Conservation (phyloP, 2,113 vertebrate genomes). For the Ophiodon elongatus region DNA sequence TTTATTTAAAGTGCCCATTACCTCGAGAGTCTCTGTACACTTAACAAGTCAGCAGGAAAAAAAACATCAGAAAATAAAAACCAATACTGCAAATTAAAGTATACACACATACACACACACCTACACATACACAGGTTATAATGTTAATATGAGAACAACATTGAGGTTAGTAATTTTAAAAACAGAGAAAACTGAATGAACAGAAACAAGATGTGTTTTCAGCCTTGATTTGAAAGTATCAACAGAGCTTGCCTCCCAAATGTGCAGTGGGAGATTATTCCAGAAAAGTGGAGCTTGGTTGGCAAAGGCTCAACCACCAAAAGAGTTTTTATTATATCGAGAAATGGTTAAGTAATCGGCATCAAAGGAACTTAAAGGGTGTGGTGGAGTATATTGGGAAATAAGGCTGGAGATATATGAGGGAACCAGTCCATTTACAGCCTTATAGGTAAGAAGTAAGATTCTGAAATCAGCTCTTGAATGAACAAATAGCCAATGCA, state of each 20-base stretch:
- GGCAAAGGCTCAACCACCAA: neutral
- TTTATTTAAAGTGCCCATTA: neutral
- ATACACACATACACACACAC: neutral
- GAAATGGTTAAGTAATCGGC: neutral
- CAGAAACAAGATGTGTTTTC: neutral
- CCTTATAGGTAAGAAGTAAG: neutral
- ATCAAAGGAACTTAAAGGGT: neutral
- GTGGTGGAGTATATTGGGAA: neutral
- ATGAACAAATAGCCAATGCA: neutral
- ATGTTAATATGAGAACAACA: neutral
- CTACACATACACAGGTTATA: neutral
- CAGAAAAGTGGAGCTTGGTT: neutral
- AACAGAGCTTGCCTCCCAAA: neutral
- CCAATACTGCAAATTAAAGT: neutral
- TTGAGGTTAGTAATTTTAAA: neutral
- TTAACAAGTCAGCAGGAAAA: neutral
- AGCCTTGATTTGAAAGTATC: neutral
- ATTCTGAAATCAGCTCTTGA: neutral
- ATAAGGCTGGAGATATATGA: neutral
- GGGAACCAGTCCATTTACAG: neutral
- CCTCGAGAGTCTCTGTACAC: neutral
- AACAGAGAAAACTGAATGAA: neutral
- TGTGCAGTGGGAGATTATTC: neutral
- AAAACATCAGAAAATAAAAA: neutral
- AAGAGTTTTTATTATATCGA: neutral